A percentile compares a stretch with the other conserved stretches of the same genome.
Conservation (phyloP, 2,113 vertebrate genomes). For the Danio rerio region DNA sequence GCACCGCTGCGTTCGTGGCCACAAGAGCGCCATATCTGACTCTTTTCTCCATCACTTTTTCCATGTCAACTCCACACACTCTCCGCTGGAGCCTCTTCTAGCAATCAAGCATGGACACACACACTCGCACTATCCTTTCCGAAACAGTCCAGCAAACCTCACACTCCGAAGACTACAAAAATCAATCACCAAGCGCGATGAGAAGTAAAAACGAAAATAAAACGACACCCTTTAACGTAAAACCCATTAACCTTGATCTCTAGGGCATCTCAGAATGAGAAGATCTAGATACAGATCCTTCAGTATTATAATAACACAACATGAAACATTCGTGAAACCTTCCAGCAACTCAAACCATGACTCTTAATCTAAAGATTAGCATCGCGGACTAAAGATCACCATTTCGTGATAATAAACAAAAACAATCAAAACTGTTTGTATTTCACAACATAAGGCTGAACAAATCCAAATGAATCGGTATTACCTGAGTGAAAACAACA, state of each 20-base stretch:
- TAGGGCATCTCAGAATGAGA: slow-evolving; percentile 39
- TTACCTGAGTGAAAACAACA: slow-evolving; percentile 44
- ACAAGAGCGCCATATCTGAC: slow-evolving; percentile 54
- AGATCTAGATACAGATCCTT: background rate
- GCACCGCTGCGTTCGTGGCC: slow-evolving; percentile 5
- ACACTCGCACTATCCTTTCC: background rate
- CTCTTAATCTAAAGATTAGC: background rate
- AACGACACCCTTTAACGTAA: background rate
- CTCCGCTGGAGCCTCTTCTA: slow-evolving; percentile 17
- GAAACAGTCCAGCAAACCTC: background rate
- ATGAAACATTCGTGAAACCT: background rate
- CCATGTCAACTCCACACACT: slow-evolving; percentile 40
- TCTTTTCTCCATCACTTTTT: slow-evolving; percentile 49
- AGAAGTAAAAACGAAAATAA: background rate
- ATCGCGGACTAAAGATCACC: background rate
- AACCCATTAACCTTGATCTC: slow-evolving; percentile 46
- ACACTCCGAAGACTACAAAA: background rate
- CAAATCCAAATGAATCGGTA: background rate
- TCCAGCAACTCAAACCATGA: slow-evolving; percentile 19
- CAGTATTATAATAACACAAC: background rate
- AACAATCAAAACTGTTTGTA: background rate
- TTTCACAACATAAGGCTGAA: background rate
- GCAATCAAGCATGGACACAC: slow-evolving; percentile 17
- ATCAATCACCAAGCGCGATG: slow-evolving; percentile 22
- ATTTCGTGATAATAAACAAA: background rate